These are phyloP conservation scores for Eretmochelys imbricata DNA, from an alignment of 2,113 vertebrate species.

Conservation along the genomic window DNA sequence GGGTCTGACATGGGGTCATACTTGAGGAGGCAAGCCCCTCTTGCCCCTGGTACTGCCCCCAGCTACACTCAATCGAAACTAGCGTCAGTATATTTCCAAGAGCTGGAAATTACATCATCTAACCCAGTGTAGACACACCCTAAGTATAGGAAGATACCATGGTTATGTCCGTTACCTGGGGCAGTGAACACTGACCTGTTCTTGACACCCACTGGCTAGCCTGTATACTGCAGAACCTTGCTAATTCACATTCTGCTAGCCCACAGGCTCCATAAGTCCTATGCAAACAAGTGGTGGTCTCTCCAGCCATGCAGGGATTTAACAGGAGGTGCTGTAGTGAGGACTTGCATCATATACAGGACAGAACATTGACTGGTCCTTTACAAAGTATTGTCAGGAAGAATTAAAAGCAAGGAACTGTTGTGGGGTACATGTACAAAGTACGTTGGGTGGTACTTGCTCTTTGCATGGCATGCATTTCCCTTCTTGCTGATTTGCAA, in stretches of 20 bases:
- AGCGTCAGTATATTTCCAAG: no score
- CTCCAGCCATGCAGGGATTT: not conserved
- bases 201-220: not conserved
- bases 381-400: not conserved
- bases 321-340: not conserved
- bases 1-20: no score
- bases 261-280: not conserved
- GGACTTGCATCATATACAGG: not conserved
- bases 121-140: not conserved
- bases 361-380: rapidly evolving
- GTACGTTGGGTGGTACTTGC: rapidly evolving
- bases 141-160: not conserved
- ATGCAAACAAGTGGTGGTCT: rapidly evolving
- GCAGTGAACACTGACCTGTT: not conserved
- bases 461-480: not conserved
- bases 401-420: rapidly evolving
- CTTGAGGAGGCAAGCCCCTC: no score
- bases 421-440: not conserved
- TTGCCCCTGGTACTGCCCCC: no score
- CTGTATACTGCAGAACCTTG: not conserved
- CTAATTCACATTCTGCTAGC: rapidly evolving
- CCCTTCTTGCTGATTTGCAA: not conserved
- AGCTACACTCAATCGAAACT: no score
- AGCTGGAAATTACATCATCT: no score
- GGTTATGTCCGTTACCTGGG: not conserved